phyloP scores from a whole-genome alignment of 2,888 invertebrate genomes.

The Drosophila peninsularis region DNA sequence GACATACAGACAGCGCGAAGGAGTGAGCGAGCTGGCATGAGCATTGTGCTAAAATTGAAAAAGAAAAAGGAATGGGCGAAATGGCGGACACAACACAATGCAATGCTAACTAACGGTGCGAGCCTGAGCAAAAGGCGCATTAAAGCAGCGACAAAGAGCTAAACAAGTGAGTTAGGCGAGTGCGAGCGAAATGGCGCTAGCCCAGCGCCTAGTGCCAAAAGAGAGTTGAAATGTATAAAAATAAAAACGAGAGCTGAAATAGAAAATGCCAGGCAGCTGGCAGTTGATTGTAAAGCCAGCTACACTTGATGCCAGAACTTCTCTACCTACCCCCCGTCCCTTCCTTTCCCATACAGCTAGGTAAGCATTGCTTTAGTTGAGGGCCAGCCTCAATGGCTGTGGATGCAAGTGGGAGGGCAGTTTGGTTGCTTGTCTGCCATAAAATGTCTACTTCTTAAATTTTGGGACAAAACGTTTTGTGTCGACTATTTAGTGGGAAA shows the following conservation, averaged over 20 bases:
- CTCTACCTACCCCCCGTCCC: background rate
- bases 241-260: background rate
- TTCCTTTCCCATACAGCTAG: background rate
- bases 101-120: conserved; percentile 49
- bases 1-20: background rate
- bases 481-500: background rate
- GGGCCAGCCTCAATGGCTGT: background rate
- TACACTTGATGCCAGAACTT: conserved; percentile 29
- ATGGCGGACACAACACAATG: conserved; percentile 48
- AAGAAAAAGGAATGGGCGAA: background rate
- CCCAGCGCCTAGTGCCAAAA: background rate
- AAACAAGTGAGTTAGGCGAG: conserved; percentile 11
- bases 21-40: background rate
- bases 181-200: background rate
- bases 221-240: conserved; percentile 15
- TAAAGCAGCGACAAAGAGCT: conserved; percentile 29
- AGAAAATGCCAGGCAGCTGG: conserved; percentile 6
- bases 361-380: conserved; percentile 33
- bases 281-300: conserved; percentile 18
- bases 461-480: conserved; percentile 21
- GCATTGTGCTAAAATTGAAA: conserved; percentile 24
- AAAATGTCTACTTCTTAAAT: conserved; percentile 34
- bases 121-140: conserved; percentile 40
- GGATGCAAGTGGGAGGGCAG: background rate
- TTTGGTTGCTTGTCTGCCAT: conserved; percentile 12